Conservation (phyloP, 2,113 vertebrate genomes). For the Anarhynchus alexandrinus region DNA sequence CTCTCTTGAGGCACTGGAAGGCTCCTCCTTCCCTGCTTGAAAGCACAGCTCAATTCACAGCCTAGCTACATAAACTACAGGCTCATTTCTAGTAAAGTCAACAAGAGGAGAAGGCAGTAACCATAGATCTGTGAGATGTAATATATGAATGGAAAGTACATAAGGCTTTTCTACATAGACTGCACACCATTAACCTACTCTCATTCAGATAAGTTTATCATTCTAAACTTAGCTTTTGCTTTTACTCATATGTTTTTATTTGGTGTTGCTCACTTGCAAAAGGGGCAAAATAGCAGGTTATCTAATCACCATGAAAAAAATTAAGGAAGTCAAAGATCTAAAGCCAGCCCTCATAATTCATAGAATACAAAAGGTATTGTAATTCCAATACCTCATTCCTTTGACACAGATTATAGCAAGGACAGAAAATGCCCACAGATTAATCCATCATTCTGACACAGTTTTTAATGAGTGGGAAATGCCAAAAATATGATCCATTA, state of each 20-base stretch:
- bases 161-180: not conserved
- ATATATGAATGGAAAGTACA: not conserved
- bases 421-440: constrained; percentile 75
- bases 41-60: not conserved
- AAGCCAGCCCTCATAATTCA: constrained; percentile 35
- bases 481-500: constrained; percentile 73
- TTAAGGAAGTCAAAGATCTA: not conserved
- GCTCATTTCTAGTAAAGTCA: not conserved
- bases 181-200: not conserved
- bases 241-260: not conserved
- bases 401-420: constrained; percentile 69
- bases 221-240: not conserved
- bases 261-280: not conserved
- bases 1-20: not conserved
- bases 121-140: not conserved
- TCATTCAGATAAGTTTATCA: not conserved
- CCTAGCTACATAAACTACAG: not conserved
- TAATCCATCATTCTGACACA: constrained; percentile 77
- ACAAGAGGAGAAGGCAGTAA: not conserved
- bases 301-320: not conserved
- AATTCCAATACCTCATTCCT: constrained; percentile 56
- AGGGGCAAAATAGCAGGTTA: not conserved
- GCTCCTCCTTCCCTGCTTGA: not conserved
- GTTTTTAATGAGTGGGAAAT: constrained; percentile 77
- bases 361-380: constrained; percentile 45